Evolutionary conservation across 2,888 invertebrate genomes (phyloP).

Genomic region (Drepana falcataria): DNA sequence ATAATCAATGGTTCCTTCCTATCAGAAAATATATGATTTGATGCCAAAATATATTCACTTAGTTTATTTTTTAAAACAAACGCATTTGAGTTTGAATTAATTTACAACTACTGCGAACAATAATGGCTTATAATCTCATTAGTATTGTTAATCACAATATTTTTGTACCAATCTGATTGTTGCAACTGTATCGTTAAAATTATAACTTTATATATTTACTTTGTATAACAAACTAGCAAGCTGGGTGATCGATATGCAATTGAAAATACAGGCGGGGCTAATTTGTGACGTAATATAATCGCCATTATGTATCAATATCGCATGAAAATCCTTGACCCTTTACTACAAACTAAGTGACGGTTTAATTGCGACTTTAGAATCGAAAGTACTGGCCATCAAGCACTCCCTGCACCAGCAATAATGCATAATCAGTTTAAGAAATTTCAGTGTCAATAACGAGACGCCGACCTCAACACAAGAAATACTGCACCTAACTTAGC

Average conservation of each 20-base stretch:
- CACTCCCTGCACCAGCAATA: too few species aligned
- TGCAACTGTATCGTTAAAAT: slow-evolving; percentile 6
- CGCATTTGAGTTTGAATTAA: slow-evolving; percentile 8
- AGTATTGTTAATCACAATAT: slow-evolving; percentile 18
- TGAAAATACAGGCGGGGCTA: not conserved
- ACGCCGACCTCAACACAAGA: not conserved
- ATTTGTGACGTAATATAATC: not conserved
- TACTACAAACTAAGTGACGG: too few species aligned
- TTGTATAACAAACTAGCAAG: slow-evolving; percentile 1
- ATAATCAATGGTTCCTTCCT: slow-evolving; percentile 28
- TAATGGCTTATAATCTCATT: slow-evolving; percentile 1
- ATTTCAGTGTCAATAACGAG: too few species aligned
- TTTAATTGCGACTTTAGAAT: not conserved
- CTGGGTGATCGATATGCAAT: not conserved
- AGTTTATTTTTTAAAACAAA: slow-evolving; percentile 20
- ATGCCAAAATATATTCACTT: slow-evolving; percentile 51
- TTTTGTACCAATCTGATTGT: slow-evolving; percentile 47
- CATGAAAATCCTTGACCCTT: too few species aligned
- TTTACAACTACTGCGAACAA: slow-evolving; percentile 19
- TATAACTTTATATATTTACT: slow-evolving; percentile 5
- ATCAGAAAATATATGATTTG: slow-evolving; percentile 52
- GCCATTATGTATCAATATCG: too few species aligned
- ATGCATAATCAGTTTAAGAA: too few species aligned
- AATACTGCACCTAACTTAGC: slow-evolving; percentile 15
- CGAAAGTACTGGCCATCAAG: too few species aligned